phyloP scores from a whole-genome alignment of 2,888 invertebrate species.

The Drosophila nr. fundita region DNA sequence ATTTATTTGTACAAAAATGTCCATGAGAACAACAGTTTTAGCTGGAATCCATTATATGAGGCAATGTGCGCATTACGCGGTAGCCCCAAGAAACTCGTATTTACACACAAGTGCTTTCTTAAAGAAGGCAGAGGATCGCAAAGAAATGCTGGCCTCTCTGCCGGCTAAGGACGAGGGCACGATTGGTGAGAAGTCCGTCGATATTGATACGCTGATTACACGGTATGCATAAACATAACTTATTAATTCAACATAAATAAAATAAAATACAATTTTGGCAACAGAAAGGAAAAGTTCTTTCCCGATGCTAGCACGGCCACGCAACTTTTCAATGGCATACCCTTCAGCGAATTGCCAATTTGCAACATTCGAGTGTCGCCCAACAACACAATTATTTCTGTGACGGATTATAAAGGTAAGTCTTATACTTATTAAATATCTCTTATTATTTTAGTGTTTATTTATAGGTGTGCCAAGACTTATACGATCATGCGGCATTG shows the following conservation, averaged over 20 bases:
- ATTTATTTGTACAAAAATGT: constrained; percentile 52
- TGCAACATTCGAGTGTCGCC: constrained; percentile 92
- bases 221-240: constrained; percentile 85
- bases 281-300: constrained; percentile 89
- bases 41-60: constrained; percentile 47
- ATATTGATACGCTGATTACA: constrained; percentile 88
- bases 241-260: neutral
- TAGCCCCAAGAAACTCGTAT: constrained; percentile 19
- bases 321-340: constrained; percentile 90
- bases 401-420: constrained; percentile 90
- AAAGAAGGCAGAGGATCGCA: constrained; percentile 86
- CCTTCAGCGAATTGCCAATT: constrained; percentile 92
- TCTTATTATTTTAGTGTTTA: neutral
- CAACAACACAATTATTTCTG: constrained; percentile 94
- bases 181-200: constrained; percentile 89
- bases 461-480: constrained; percentile 86
- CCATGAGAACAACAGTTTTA: constrained; percentile 62
- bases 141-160: constrained; percentile 86
- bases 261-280: neutral
- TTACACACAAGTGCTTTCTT: constrained; percentile 71
- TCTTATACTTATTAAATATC: neutral
- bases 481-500: constrained; percentile 92
- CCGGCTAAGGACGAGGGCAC: constrained; percentile 90
- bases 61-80: constrained; percentile 13
- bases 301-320: constrained; percentile 91